Evolutionary conservation across 2,797 vertebrate genomes (phyloP).

Genomic region (Trichosurus vulpecula): DNA sequence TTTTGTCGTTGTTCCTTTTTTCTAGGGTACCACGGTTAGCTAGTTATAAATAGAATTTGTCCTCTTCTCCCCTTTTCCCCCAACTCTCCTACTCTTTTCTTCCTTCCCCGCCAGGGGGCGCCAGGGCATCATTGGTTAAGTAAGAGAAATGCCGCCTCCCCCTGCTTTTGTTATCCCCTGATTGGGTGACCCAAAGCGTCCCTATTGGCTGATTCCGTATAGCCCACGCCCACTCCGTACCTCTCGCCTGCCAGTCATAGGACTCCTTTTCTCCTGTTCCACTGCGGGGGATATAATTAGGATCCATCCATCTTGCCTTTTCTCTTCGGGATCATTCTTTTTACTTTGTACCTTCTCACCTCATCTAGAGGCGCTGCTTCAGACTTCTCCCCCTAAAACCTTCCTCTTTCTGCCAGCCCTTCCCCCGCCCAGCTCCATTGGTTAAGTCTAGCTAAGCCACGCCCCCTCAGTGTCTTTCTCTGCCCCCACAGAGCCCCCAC

Average conservation of each 20-base stretch:
- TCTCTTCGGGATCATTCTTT: background rate
- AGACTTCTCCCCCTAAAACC: background rate
- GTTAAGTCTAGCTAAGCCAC: background rate
- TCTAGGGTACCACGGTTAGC: background rate
- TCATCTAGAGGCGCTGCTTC: background rate
- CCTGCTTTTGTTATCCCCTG: background rate
- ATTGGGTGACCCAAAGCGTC: background rate
- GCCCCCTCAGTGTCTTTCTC: background rate
- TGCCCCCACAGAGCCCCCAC: background rate
- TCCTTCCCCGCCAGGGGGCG: background rate
- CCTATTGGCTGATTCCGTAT: conserved; percentile 44
- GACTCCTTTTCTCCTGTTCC: background rate
- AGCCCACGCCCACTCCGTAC: conserved; percentile 16
- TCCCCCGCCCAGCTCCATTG: background rate
- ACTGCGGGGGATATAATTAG: background rate
- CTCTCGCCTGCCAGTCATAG: background rate
- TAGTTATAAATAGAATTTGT: background rate
- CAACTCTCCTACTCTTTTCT: background rate
- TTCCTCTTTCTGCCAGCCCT: background rate
- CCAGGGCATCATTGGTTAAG: background rate
- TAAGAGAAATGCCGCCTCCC: background rate
- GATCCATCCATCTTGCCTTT: background rate
- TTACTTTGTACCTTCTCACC: background rate
- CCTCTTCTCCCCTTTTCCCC: background rate
- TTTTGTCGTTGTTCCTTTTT: background rate